Conservation (phyloP, 1,140 invertebrate genomes). For the Lutraria rhynchaena region DNA sequence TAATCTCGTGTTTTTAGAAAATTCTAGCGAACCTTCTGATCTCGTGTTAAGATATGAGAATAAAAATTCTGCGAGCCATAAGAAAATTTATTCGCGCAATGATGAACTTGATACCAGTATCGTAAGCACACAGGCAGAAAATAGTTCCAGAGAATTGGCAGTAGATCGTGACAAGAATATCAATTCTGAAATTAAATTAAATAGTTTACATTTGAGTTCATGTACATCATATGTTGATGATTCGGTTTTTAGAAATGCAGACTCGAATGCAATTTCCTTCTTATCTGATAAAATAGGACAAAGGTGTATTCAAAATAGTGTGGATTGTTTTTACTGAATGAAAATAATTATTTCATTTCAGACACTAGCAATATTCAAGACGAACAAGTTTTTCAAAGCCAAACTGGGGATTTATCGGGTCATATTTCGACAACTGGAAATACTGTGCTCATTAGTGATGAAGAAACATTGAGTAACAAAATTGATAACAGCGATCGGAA, state of each 20-base stretch:
- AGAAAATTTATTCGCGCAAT: conserved; percentile 33
- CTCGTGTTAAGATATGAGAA: conserved; percentile 39
- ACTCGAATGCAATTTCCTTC: neutral
- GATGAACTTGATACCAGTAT: conserved; percentile 32
- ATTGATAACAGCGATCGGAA: too few species aligned
- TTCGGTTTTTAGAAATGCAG: neutral
- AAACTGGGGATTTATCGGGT: too few species aligned
- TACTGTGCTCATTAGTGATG: too few species aligned
- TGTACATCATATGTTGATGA: neutral
- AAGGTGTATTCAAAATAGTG: too few species aligned
- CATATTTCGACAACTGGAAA: too few species aligned
- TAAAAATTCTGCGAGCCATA: conserved; percentile 39
- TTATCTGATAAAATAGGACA: too few species aligned
- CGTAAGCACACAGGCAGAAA: conserved; percentile 5
- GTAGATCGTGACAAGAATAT: conserved; percentile 41
- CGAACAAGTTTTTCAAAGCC: too few species aligned
- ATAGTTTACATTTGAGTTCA: conserved; percentile 2
- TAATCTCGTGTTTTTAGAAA: conserved; percentile 46
- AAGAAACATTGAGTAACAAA: too few species aligned
- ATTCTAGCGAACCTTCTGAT: conserved; percentile 27
- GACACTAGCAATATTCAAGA: too few species aligned
- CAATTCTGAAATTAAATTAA: conserved; percentile 37
- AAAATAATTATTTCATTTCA: too few species aligned
- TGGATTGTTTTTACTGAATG: too few species aligned
- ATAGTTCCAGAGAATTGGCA: conserved; percentile 45